Conservation (phyloP, 2,888 invertebrate species). For the Cantharis rufa region DNA sequence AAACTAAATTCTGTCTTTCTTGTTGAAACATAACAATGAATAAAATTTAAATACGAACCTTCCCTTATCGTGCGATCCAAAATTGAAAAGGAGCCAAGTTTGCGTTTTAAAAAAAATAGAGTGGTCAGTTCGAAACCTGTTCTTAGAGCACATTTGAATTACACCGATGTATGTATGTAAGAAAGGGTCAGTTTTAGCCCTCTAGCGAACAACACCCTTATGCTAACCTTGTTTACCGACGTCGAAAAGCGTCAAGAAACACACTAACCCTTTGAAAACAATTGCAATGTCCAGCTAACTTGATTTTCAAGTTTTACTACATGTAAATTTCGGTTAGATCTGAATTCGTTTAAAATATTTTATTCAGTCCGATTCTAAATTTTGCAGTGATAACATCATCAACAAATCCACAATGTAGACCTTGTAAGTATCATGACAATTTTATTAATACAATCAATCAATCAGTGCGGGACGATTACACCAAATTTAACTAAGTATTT, state of each 20-base stretch:
- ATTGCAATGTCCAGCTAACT: slow-evolving; percentile 51
- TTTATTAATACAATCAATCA: slow-evolving; percentile 6
- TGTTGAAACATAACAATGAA: slow-evolving; percentile 10
- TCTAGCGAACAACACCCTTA: slow-evolving; percentile 24
- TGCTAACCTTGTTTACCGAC: slow-evolving; percentile 12
- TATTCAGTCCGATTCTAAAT: slow-evolving; percentile 50
- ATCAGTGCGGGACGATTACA: neutral
- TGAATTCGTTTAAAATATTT: slow-evolving; percentile 39
- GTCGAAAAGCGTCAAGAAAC: slow-evolving; percentile 33
- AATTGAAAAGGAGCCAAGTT: slow-evolving; percentile 6
- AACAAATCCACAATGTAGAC: neutral
- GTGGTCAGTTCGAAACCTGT: slow-evolving; percentile 44
- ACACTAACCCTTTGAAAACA: slow-evolving; percentile 42
- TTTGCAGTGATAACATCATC: slow-evolving; percentile 46
- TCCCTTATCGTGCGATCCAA: slow-evolving; percentile 11
- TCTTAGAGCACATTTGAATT: slow-evolving; percentile 41
- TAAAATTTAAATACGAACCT: slow-evolving; percentile 20
- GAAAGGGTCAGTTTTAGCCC: slow-evolving; percentile 38
- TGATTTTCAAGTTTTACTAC: slow-evolving; percentile 52
- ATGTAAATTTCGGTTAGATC: slow-evolving; percentile 38
- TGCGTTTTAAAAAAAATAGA: slow-evolving; percentile 14
- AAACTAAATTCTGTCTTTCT: neutral
- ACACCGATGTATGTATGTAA: slow-evolving; percentile 27
- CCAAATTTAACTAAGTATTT: slow-evolving; percentile 8
- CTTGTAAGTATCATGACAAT: neutral